Evolutionary conservation across 2,113 vertebrate genomes (phyloP).

Genomic region (Cyphomyrus discorhynchus): DNA sequence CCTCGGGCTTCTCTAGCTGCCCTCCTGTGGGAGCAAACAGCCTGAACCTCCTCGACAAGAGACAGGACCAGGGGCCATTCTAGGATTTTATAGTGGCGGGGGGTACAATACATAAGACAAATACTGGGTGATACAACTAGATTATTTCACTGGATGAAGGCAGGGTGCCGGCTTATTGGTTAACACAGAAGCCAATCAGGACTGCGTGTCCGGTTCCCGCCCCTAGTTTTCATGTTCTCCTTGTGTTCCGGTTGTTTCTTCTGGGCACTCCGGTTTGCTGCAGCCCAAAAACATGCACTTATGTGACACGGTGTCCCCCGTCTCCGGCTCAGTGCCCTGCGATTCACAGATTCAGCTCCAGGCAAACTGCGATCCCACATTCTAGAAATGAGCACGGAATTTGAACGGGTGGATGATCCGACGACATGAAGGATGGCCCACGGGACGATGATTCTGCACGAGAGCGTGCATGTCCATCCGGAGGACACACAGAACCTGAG

Average conservation of each 20-base stretch:
- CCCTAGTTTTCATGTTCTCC: background rate
- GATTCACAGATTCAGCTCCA: background rate
- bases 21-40: constrained; percentile 36
- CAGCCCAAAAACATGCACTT: background rate
- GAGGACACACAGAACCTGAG: background rate
- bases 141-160: background rate
- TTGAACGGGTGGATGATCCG: background rate
- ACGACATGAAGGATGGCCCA: background rate
- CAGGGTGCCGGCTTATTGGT: background rate
- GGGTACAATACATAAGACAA: background rate
- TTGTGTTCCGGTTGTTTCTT: background rate
- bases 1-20: constrained; percentile 62
- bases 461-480: background rate
- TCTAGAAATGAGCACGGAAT: background rate
- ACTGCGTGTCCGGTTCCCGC: background rate
- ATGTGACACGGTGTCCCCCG: background rate
- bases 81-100: background rate
- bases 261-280: background rate
- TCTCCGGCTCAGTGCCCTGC: background rate
- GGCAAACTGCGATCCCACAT: background rate
- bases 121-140: background rate
- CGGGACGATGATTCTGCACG: background rate
- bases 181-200: background rate
- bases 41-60: background rate
- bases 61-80: background rate